Conservation (phyloP, 2,797 vertebrate species). For the Pangasius djambal region DNA sequence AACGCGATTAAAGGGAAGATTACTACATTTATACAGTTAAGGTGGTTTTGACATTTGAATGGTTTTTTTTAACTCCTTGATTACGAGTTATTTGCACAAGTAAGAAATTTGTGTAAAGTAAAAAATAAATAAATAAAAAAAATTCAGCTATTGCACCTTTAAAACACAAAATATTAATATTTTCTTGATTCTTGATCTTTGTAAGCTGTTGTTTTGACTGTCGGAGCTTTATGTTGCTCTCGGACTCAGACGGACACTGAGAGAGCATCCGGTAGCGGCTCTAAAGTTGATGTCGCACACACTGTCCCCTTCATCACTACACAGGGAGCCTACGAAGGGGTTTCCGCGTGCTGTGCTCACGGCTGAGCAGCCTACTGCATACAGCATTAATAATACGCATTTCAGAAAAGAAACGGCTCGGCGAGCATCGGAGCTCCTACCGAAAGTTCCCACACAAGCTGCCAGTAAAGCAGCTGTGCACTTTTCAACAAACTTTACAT, state of each 20-base stretch:
- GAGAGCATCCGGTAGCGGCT: constrained; percentile 54
- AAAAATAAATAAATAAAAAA: too few relatives aligned
- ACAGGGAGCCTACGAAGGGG: constrained; percentile 7
- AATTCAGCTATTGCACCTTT: neutral
- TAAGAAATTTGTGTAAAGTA: too few relatives aligned
- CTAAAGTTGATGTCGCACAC: constrained; percentile 47
- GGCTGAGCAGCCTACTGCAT: neutral
- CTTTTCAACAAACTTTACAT: too few relatives aligned
- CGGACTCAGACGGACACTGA: constrained; percentile 31
- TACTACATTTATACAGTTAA: neutral
- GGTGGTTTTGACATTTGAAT: neutral
- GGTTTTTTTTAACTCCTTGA: too few relatives aligned
- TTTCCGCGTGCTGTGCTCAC: constrained; percentile 5
- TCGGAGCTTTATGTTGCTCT: constrained; percentile 56
- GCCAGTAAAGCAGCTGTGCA: too few relatives aligned
- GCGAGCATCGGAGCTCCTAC: too few relatives aligned
- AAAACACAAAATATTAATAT: neutral
- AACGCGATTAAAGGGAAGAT: neutral
- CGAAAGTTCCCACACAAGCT: too few relatives aligned
- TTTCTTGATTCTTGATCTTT: neutral
- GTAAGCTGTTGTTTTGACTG: neutral
- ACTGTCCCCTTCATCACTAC: constrained; percentile 45
- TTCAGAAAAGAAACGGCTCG: neutral
- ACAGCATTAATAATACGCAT: neutral
- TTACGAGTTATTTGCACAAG: too few relatives aligned